A percentile compares a stretch with the other conserved stretches of the same genome.
Evolutionary conservation across 2,888 invertebrate species (phyloP).

Genomic region (Dasypolia templi): DNA sequence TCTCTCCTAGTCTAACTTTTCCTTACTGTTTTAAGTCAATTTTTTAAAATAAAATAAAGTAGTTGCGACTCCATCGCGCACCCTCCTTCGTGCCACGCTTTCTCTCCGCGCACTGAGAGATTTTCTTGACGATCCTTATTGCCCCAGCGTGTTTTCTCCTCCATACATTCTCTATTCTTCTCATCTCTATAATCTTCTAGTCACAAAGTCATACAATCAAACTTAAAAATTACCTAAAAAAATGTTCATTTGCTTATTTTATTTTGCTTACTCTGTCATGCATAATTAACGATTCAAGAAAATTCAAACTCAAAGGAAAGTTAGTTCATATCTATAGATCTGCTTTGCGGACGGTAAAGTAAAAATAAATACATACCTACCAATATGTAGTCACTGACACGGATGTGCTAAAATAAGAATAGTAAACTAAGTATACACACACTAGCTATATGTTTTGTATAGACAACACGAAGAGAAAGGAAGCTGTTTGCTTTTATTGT

Average conservation of each 20-base stretch:
- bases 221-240: background rate
- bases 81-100: too few species aligned
- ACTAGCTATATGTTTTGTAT: background rate
- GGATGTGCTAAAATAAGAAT: conserved; percentile 40
- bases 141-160: too few species aligned
- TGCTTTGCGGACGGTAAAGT: background rate
- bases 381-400: conserved; percentile 27
- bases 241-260: background rate
- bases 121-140: too few species aligned
- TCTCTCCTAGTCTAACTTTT: too few species aligned
- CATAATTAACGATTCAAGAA: background rate
- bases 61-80: too few species aligned
- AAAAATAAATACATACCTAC: conserved; percentile 12
- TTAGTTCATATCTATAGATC: conserved; percentile 1
- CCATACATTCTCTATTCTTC: too few species aligned
- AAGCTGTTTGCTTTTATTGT: conserved; percentile 35
- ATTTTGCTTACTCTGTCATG: background rate
- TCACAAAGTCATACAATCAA: background rate
- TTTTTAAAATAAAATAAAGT: too few species aligned
- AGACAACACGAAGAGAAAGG: conserved; percentile 43
- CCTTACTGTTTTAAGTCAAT: too few species aligned
- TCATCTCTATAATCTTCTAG: too few species aligned
- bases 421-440: background rate
- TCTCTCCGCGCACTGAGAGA: too few species aligned
- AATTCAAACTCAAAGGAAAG: background rate